These are phyloP conservation scores for Channa striata DNA, from an alignment of 2,797 vertebrate genomes.

Conservation along the genomic window DNA sequence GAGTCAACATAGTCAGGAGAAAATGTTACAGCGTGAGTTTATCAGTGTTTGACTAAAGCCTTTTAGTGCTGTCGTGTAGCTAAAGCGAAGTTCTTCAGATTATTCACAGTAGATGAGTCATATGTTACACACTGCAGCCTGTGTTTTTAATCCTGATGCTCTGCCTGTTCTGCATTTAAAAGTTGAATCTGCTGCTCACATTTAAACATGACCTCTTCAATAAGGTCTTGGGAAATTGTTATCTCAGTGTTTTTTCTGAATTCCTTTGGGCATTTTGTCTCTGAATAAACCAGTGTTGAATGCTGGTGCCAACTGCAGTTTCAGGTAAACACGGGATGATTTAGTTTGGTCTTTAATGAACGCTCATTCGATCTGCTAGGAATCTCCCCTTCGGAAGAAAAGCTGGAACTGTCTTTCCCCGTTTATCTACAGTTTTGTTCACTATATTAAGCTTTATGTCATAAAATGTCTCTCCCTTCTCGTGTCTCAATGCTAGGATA, in stretches of 20 bases:
- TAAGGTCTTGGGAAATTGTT: neutral
- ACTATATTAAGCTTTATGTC: neutral
- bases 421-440: neutral
- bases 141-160: neutral
- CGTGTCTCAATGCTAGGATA: conserved; percentile 84
- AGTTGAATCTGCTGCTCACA: neutral
- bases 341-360: conserved; percentile 32
- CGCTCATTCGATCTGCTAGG: conserved; percentile 6
- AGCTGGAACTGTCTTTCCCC: neutral
- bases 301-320: conserved; percentile 33
- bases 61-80: neutral
- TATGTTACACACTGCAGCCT: neutral
- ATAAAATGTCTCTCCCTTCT: neutral
- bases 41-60: neutral
- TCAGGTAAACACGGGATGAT: conserved; percentile 30
- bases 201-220: too few species aligned
- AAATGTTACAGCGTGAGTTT: too few species aligned
- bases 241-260: neutral
- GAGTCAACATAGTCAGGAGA: neutral
- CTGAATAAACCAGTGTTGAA: conserved; percentile 16
- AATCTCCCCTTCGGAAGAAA: neutral
- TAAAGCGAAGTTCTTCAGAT: neutral
- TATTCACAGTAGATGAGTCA: conserved; percentile 15
- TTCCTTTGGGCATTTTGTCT: neutral
- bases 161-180: neutral